Conservation (phyloP, 1,140 invertebrate genomes). For the Cepaea nemoralis region DNA sequence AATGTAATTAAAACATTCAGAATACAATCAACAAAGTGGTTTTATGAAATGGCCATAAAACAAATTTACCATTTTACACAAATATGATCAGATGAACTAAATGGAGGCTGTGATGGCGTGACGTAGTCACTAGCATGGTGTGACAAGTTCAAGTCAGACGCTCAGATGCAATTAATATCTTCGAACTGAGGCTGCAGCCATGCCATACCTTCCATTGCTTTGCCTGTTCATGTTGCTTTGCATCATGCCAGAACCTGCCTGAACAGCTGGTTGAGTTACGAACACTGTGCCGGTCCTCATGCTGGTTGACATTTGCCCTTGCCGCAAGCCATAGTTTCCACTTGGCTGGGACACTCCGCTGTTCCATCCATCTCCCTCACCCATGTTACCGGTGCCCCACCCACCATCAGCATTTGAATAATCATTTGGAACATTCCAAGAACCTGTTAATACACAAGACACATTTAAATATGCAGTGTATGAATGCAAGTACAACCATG, state of each 20-base stretch:
- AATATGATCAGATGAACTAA: no score
- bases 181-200: constrained; percentile 17
- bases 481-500: no score
- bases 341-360: constrained; percentile 16
- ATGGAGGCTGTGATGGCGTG: no score
- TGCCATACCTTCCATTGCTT: constrained; percentile 19
- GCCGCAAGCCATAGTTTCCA: constrained; percentile 26
- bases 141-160: no score
- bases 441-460: no score
- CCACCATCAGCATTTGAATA: background rate
- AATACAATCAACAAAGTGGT: no score
- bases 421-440: constrained; percentile 26
- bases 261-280: constrained; percentile 31
- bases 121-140: no score
- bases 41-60: no score
- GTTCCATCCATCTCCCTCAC: constrained; percentile 28
- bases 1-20: no score
- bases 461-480: no score
- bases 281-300: constrained; percentile 26
- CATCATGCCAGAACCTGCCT: constrained; percentile 20
- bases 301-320: constrained; percentile 24
- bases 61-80: no score
- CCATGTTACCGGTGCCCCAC: constrained; percentile 15
- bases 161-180: constrained; percentile 23
- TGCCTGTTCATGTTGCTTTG: constrained; percentile 28